These are phyloP conservation scores for Tetramorium bicarinatum DNA, from an alignment of 2,888 invertebrate species.

Conservation along the genomic window DNA sequence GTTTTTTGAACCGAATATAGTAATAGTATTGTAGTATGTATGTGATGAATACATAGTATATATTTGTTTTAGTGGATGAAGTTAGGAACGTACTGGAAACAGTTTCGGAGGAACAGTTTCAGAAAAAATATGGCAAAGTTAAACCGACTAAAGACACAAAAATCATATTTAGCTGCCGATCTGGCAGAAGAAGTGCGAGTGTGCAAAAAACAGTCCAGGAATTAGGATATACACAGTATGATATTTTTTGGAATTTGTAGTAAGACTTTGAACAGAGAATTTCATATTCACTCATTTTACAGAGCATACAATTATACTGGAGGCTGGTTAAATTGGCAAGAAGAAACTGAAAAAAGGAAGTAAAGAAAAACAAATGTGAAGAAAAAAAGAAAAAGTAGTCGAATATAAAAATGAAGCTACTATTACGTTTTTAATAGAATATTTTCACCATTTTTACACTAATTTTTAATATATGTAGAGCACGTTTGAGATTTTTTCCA, in stretches of 20 bases:
- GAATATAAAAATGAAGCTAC: background rate
- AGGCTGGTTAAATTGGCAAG: slow-evolving; percentile 89
- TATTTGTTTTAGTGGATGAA: slow-evolving; percentile 86
- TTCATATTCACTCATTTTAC: slow-evolving; percentile 80
- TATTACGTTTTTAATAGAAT: background rate
- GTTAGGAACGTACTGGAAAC: slow-evolving; percentile 86
- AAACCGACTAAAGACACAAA: slow-evolving; percentile 89
- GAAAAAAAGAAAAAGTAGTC: background rate
- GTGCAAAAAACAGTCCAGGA: slow-evolving; percentile 89
- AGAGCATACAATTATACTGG: slow-evolving; percentile 88
- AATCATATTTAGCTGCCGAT: slow-evolving; percentile 91
- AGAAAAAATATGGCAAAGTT: slow-evolving; percentile 87
- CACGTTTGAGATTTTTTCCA: background rate
- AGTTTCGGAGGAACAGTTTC: slow-evolving; percentile 88
- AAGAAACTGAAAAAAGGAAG: slow-evolving; percentile 66
- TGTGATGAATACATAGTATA: background rate
- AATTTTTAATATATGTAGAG: slow-evolving; percentile 4
- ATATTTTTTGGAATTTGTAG: slow-evolving; percentile 68
- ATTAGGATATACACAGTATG: slow-evolving; percentile 89
- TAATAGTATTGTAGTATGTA: background rate
- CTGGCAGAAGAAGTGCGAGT: slow-evolving; percentile 89
- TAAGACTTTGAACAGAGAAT: background rate
- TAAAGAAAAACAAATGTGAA: slow-evolving; percentile 55
- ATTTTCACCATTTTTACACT: background rate
- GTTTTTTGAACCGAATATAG: background rate